phyloP scores from a whole-genome alignment of 2,113 vertebrate species.

The Sclerurus mexicanus region DNA sequence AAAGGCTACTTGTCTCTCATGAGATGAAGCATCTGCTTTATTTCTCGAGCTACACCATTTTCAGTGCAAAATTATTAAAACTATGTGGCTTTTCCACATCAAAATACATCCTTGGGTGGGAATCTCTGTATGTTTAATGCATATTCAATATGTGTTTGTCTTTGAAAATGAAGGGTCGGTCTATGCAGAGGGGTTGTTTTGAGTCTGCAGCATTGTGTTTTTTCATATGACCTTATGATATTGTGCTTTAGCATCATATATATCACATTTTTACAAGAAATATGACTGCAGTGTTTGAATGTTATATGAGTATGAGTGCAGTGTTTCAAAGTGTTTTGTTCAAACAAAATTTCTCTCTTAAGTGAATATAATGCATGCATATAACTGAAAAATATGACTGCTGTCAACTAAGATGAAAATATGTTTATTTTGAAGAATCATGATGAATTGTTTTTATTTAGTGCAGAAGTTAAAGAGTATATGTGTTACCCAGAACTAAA shows the following conservation, averaged over 20 bases:
- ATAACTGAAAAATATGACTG: not conserved
- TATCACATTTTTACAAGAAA: not conserved
- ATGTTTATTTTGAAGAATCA: not conserved
- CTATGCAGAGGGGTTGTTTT: not conserved
- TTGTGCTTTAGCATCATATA: not conserved
- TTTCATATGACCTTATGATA: not conserved
- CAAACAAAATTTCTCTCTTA: not conserved
- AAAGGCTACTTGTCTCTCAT: slow-evolving; percentile 28
- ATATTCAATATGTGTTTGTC: not conserved
- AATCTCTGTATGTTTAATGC: not conserved
- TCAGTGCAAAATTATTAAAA: not conserved
- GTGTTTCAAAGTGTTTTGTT: not conserved
- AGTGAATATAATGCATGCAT: not conserved
- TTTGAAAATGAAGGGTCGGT: not conserved
- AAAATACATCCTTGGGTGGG: not conserved
- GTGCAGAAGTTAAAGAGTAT: not conserved
- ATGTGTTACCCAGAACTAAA: not conserved
- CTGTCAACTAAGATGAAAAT: not conserved
- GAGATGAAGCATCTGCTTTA: not conserved
- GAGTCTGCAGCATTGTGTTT: not conserved
- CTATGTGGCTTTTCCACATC: not conserved
- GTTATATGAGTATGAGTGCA: not conserved
- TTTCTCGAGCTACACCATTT: not conserved
- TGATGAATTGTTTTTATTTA: not conserved
- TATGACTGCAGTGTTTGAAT: not conserved